These are phyloP conservation scores for Emydoidea blandingii DNA, from an alignment of 2,797 vertebrate species.

Conservation along the genomic window DNA sequence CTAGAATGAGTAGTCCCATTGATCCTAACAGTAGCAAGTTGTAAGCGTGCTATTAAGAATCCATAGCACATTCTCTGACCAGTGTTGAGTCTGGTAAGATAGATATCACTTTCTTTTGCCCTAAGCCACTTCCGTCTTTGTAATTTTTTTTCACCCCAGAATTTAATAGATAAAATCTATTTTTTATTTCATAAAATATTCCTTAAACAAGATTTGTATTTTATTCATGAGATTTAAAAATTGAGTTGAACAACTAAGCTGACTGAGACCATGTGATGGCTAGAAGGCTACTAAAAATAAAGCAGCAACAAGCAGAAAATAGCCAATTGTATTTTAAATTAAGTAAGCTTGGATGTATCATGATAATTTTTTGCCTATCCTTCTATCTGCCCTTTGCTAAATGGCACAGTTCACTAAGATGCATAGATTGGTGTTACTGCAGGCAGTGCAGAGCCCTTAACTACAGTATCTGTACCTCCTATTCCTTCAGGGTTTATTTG, in stretches of 20 bases:
- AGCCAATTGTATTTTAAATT: constrained; percentile 12
- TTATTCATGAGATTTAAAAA: constrained; percentile 51
- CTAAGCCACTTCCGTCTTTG: background rate
- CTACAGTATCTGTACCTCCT: constrained; percentile 38
- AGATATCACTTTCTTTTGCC: background rate
- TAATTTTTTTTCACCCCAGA: background rate
- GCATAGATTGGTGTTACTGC: constrained; percentile 56
- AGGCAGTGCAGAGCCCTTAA: constrained; percentile 52
- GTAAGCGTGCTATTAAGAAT: rapidly evolving
- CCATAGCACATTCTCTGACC: background rate
- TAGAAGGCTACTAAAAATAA: constrained; percentile 46
- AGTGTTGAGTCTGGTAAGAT: background rate
- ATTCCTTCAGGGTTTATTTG: constrained; percentile 74
- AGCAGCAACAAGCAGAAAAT: background rate
- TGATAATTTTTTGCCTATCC: background rate
- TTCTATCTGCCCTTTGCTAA: constrained; percentile 72
- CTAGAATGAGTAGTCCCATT: too few relatives aligned
- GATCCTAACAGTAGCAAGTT: background rate
- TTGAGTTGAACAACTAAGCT: constrained; percentile 10
- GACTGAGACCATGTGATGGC: background rate
- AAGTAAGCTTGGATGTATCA: background rate
- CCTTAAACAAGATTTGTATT: background rate
- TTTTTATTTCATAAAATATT: constrained; percentile 30
- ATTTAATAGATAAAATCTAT: background rate
- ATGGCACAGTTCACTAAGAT: constrained; percentile 70